Conservation (phyloP, 2,888 invertebrate genomes). For the Drosophila peninsularis region DNA sequence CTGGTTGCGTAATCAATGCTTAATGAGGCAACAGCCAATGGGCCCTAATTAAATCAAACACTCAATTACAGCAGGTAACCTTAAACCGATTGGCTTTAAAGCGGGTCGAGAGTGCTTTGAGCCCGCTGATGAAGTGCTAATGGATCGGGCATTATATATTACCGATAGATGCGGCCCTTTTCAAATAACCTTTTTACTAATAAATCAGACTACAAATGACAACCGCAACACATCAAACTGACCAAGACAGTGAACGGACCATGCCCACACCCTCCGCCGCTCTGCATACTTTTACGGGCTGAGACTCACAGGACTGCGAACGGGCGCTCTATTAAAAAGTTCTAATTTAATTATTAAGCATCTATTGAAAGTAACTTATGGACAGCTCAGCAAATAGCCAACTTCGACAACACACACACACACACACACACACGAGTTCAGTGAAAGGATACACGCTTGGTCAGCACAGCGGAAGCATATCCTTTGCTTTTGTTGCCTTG, state of each 20-base stretch:
- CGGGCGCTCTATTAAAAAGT: slow-evolving; percentile 50
- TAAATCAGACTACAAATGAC: slow-evolving; percentile 51
- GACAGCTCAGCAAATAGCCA: slow-evolving; percentile 32
- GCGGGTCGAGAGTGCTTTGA: slow-evolving; percentile 23
- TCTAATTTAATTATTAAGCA: slow-evolving; percentile 68
- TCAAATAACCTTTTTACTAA: slow-evolving; percentile 47
- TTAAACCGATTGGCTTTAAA: slow-evolving; percentile 26
- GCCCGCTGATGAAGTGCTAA: slow-evolving; percentile 43
- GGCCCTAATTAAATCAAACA: slow-evolving; percentile 75
- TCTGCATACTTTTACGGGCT: not conserved
- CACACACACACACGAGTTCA: not conserved
- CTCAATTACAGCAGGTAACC: slow-evolving; percentile 62
- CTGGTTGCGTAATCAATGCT: slow-evolving; percentile 69
- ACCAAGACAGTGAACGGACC: slow-evolving; percentile 35
- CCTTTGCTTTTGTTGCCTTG: slow-evolving; percentile 4
- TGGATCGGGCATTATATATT: slow-evolving; percentile 11
- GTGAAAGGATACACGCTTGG: slow-evolving; percentile 13
- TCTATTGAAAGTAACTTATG: slow-evolving; percentile 56
- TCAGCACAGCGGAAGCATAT: slow-evolving; percentile 33
- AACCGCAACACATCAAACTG: slow-evolving; percentile 63
- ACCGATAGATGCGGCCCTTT: not conserved
- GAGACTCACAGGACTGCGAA: too few species aligned
- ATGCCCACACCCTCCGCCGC: not conserved
- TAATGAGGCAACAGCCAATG: slow-evolving; percentile 67
- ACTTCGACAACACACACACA: slow-evolving; percentile 17